phyloP scores from a whole-genome alignment of 92 coral and sea anemone species.

The Siderastrea siderea region DNA sequence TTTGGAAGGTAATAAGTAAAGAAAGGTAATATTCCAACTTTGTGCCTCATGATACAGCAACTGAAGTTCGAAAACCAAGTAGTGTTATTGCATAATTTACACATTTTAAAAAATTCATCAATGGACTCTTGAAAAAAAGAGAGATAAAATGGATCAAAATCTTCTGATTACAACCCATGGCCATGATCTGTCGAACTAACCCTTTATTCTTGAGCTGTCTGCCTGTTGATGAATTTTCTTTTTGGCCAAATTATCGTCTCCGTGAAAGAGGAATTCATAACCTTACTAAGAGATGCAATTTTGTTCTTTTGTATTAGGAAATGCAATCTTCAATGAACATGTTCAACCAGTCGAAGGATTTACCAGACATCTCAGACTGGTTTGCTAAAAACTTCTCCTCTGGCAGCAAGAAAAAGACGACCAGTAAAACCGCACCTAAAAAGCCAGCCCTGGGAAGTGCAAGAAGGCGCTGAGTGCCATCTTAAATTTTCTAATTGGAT shows the following conservation, averaged over 20 bases:
- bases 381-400: slow-evolving; percentile 97
- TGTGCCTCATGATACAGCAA: too few relatives aligned
- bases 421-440: slow-evolving; percentile 78
- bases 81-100: too few relatives aligned
- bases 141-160: too few relatives aligned
- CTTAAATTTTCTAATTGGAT: background rate
- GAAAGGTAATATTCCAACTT: too few relatives aligned
- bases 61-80: too few relatives aligned
- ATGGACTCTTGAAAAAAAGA: too few relatives aligned
- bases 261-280: background rate
- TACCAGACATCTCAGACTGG: slow-evolving; percentile 99
- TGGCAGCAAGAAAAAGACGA: slow-evolving; percentile 83
- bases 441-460: slow-evolving; percentile 73
- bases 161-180: too few relatives aligned
- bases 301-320: slow-evolving; percentile 69
- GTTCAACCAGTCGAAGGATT: slow-evolving; percentile 98
- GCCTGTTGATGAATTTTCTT: too few relatives aligned
- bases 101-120: too few relatives aligned
- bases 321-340: slow-evolving; percentile 99
- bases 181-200: too few relatives aligned
- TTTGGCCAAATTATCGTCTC: background rate
- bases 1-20: too few relatives aligned
- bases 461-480: slow-evolving; percentile 65
- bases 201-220: too few relatives aligned
- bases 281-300: background rate